Base-by-base conservation (phyloP, 2,888 invertebrate species). In the Agrotis segetum region DNA sequence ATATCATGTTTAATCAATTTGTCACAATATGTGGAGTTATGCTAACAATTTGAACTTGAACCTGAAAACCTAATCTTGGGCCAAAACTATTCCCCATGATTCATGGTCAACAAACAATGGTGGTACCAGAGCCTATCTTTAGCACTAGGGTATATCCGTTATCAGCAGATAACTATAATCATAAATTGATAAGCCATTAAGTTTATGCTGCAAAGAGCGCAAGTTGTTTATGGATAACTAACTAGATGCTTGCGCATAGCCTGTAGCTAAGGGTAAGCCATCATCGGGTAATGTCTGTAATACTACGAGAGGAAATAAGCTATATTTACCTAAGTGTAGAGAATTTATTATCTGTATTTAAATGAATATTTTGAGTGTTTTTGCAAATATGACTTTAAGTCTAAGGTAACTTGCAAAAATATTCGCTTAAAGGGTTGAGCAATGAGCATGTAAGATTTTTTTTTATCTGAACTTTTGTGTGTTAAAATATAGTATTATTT, bases 171-270 rank as follows among this genome's bases (percentile, higher is more conserved):
- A 47, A 50, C 21, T 60, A 21, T 71, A 47, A 58, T 63, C 46
- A 78, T 78, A 59, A 74, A 71, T 49, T 29, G 58, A 58, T 58
- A 62, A 62, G n/a, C 44, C 50, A 62, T 58, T 52, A 69, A 58
- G 13, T 61, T 58, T 68, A 76, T 50, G 24, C 75, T 34, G 47
- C 50, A 46, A 46, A 61, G 49, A 56, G 24, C 46, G 59, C 29
- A 52, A 24, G 64, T 65, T 79, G 53, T 60, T 75, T 79, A 64
- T 56, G 34, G 50, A 64, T 56, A 61, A 47, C 29, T 59, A 74
- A 47, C 74, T 44, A 46, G 74, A 50, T 73, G 79, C 40, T 40
- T 47, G 60, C 75, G 74, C 75, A 77, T 50, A 56, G 78, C 78
- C 55, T 44, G 68, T 44, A 46, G 53, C 52, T 29, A 68, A 34